Evolutionary conservation across 1,140 invertebrate species (phyloP).

Genomic region (Dreissena polymorpha): DNA sequence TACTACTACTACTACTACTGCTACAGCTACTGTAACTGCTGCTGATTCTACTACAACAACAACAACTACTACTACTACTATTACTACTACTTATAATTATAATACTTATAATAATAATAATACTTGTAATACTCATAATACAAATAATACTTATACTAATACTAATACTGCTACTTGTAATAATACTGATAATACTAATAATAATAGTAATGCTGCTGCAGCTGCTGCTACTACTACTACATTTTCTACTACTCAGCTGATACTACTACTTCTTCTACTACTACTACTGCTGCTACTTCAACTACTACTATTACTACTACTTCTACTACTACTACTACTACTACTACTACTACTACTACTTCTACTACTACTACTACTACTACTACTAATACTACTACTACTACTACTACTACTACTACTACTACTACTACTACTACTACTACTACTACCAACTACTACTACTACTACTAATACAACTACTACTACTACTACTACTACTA

Average conservation of each 20-base stretch:
- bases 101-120: not conserved
- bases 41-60: not conserved
- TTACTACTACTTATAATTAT: not conserved
- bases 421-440: not conserved
- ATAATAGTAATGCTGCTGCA: not conserved
- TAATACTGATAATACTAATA: not conserved
- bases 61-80: not conserved
- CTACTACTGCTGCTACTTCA: not conserved
- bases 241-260: not conserved
- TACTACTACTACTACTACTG: not conserved
- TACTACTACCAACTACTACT: not conserved
- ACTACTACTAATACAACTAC: too few species aligned
- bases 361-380: not conserved
- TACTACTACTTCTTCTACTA: not conserved
- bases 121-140: not conserved
- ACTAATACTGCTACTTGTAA: not conserved
- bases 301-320: not conserved
- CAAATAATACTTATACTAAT: not conserved
- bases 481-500: not conserved
- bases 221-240: not conserved
- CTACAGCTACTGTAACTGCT: too few species aligned
- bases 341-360: not conserved
- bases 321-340: not conserved
- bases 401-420: not conserved
- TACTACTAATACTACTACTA: not conserved